These are phyloP conservation scores for Drosophila busckii DNA, from an alignment of 1,140 invertebrate genomes.

Conservation along the genomic window DNA sequence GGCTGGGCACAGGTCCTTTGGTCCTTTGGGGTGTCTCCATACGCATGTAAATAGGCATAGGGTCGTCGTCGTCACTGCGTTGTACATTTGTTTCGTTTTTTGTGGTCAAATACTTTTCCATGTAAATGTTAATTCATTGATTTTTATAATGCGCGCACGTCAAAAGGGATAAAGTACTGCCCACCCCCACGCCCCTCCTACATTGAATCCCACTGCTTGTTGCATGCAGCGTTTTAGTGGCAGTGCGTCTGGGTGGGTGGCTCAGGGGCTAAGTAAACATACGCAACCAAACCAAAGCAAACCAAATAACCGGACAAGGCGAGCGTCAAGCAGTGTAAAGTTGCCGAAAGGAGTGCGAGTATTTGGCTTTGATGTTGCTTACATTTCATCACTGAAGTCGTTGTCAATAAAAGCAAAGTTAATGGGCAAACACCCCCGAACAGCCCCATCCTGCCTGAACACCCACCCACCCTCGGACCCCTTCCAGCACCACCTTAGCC, in stretches of 20 bases:
- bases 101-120: slow-evolving; percentile 74
- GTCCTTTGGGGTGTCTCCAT: neutral
- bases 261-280: slow-evolving; percentile 45
- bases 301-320: slow-evolving; percentile 13
- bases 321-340: slow-evolving; percentile 20
- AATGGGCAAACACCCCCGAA: slow-evolving; percentile 58
- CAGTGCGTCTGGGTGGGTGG: neutral
- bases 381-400: slow-evolving; percentile 72
- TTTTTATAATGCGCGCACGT: slow-evolving; percentile 65
- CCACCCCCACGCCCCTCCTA: neutral
- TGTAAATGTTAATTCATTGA: slow-evolving; percentile 77
- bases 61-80: slow-evolving; percentile 25
- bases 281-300: slow-evolving; percentile 32
- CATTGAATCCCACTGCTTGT: neutral
- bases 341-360: too few relatives aligned
- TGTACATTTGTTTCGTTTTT: slow-evolving; percentile 77
- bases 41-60: slow-evolving; percentile 43
- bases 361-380: slow-evolving; percentile 73
- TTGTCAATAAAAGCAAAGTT: slow-evolving; percentile 71
- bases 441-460: neutral
- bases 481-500: neutral
- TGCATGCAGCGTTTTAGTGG: slow-evolving; percentile 20
- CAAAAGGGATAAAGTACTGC: slow-evolving; percentile 45
- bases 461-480: neutral
- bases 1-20: slow-evolving; percentile 17